Percentiles rank a stretch among this genome's conserved stretches.
These are phyloP conservation scores for Pseudocheirus occidentalis DNA, from an alignment of 2,797 vertebrate species.

Conservation along the genomic window DNA sequence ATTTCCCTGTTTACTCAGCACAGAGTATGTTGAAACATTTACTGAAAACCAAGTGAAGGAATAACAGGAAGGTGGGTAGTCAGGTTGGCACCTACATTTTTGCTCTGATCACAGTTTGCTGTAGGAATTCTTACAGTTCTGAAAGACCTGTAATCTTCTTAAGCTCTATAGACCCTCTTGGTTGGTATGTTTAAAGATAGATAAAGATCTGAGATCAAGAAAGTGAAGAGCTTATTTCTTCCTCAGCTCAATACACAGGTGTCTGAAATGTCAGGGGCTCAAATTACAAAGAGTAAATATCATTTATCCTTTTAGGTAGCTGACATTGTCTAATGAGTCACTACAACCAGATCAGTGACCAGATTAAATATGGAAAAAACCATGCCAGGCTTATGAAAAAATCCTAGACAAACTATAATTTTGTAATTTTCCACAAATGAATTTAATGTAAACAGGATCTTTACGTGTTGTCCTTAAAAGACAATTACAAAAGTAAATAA, in stretches of 20 bases:
- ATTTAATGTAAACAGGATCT: not conserved
- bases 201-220: not conserved
- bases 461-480: not conserved
- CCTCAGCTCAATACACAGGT: not conserved
- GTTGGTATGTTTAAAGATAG: not conserved
- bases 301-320: not conserved
- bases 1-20: not conserved
- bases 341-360: not conserved
- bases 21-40: not conserved
- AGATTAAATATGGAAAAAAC: not conserved
- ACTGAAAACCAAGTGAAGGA: not conserved
- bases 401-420: not conserved
- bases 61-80: not conserved
- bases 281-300: slow-evolving; percentile 5
- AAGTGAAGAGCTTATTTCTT: not conserved
- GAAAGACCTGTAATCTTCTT: slow-evolving; percentile 10
- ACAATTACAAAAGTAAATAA: not conserved
- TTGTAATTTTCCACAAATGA: not conserved
- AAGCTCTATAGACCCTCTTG: not conserved
- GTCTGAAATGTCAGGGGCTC: not conserved
- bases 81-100: not conserved
- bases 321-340: slow-evolving; percentile 9
- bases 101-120: not conserved
- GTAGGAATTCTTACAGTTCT: slow-evolving; percentile 1
- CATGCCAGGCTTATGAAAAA: not conserved